phyloP scores from a whole-genome alignment of 2,113 vertebrate species.

The Prolemur simus region DNA sequence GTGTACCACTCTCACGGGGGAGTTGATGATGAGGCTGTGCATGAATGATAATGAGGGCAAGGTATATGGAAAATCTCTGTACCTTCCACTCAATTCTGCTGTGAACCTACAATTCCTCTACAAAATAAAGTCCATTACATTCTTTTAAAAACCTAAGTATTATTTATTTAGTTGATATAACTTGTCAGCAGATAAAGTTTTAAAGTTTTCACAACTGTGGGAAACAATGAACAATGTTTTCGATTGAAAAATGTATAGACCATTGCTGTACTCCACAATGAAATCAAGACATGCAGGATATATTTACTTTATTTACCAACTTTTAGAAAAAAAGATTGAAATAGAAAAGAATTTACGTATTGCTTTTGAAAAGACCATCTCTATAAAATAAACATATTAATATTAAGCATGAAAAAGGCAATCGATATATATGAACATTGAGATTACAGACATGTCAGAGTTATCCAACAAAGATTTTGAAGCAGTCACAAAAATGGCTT shows the following conservation, averaged over 20 bases:
- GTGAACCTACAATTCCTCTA: background rate
- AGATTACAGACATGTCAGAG: background rate
- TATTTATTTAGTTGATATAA: slow-evolving; percentile 32
- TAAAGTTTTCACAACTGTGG: background rate
- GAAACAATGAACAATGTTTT: background rate
- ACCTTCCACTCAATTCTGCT: background rate
- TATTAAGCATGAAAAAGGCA: background rate
- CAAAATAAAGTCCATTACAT: background rate
- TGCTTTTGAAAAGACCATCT: background rate
- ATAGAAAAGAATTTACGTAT: background rate
- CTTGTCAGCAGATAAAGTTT: background rate
- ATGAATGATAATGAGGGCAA: background rate
- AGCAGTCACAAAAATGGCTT: background rate
- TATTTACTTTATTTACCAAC: background rate
- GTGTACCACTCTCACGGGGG: too few relatives aligned
- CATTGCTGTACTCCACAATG: background rate
- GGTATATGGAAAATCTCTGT: background rate
- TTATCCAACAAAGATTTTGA: background rate
- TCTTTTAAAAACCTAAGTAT: background rate
- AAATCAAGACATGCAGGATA: background rate
- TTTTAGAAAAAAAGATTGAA: background rate
- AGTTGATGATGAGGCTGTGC: too few relatives aligned
- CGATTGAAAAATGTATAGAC: background rate
- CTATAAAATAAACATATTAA: background rate
- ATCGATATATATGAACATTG: background rate